Conservation (phyloP, 2,113 vertebrate species). For the Elephas maximus region DNA sequence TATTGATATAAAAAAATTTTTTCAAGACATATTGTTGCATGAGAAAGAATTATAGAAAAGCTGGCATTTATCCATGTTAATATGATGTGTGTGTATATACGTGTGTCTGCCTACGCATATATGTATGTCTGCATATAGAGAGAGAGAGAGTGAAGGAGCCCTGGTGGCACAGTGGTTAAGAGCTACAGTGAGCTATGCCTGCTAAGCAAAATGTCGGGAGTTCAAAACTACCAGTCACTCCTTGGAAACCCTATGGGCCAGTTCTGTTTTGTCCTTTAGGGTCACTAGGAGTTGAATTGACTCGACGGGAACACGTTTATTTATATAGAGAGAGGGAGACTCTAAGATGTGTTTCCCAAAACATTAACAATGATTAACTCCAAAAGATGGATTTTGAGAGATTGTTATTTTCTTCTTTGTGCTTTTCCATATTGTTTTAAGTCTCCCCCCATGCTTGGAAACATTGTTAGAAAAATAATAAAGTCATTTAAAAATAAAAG, state of each 20-base stretch:
- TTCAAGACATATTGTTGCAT: background rate
- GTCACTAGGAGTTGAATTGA: too few species aligned
- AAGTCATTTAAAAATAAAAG: slow-evolving; percentile 32
- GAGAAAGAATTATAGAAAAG: background rate
- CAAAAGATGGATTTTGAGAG: background rate
- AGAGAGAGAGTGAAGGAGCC: background rate
- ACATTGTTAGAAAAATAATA: background rate
- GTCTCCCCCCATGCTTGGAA: background rate
- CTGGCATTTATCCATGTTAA: background rate
- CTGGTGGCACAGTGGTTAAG: too few species aligned
- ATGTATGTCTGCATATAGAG: background rate
- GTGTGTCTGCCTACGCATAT: background rate
- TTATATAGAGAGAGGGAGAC: too few species aligned
- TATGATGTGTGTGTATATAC: too few species aligned
- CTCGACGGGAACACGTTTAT: too few species aligned
- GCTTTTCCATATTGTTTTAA: background rate
- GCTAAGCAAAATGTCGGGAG: too few species aligned
- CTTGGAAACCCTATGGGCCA: too few species aligned
- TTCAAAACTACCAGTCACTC: too few species aligned
- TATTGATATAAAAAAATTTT: background rate
- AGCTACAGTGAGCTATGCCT: too few species aligned
- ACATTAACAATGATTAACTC: slow-evolving; percentile 15
- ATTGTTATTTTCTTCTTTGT: background rate
- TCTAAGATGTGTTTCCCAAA: background rate
- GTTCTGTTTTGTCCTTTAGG: too few species aligned